Evolutionary conservation across 2,888 invertebrate species (phyloP), one percentile per base, ranked within the genome.

Genomic region (Diplazon laetatorius): DNA sequence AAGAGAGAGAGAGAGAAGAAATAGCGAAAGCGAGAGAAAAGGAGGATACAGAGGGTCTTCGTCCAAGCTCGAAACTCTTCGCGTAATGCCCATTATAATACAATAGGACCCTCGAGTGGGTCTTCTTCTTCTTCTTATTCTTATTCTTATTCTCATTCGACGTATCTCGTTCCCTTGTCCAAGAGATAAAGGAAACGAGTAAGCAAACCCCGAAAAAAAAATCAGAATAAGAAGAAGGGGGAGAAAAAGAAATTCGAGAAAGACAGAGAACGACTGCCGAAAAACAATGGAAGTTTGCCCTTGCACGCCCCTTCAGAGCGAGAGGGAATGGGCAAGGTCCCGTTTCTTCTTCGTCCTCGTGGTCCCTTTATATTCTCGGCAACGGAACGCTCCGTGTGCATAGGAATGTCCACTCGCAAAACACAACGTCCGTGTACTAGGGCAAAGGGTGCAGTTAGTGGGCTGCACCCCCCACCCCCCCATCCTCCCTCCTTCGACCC

Each of bases 61-160:
- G 37, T 48, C 65, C 66, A 50, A 68, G 77, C 55, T 74, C 65
- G 72, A 77, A 72, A 65, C 72, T 70, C 75, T 76, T 10, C 69
- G 69, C 82, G 84, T 87, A 87, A 88, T 86, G 86, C 85, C 83
- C 85, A 89, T 89, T 89, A 89, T 83, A 89, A 89, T 89, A 89
- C 89, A 89, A 89, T 89, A 84, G 88, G 82, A 78, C 52, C 82
- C 82, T 14, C 78, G 59, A 73, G 57, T 50, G 48, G 75, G 71
- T 78, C 78, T 71, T 63, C 80, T 71, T 80, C 76, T 80, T 57
- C 74, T n/a, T n/a, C n/a, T n/a, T n/a, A n/a, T n/a, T n/a, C n/a
- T n/a, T n/a, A n/a, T 48, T 69, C 42, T 75, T 78, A 68, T 70
- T 75, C 71, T 80, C 76, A 78, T 76, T 72, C 68, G 77, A 77